Conservation (phyloP, 2,888 invertebrate genomes). For the Subacronicta megacephala region DNA sequence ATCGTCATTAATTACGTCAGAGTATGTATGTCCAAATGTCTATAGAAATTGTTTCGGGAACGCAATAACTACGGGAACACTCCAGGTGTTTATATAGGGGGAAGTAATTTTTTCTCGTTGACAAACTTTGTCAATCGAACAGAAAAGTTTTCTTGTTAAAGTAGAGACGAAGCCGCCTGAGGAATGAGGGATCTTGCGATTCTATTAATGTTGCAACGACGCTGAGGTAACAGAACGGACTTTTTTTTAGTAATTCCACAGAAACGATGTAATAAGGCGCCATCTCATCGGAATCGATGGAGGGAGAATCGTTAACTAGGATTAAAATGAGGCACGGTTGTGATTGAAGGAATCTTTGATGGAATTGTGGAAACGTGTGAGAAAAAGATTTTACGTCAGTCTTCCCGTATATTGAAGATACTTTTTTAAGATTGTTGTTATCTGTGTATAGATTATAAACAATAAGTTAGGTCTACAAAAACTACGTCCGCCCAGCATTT, state of each 20-base stretch:
- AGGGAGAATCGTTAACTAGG: slow-evolving; percentile 13
- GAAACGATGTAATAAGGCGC: slow-evolving; percentile 24
- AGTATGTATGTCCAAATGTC: slow-evolving; percentile 1
- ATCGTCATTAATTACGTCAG: no score
- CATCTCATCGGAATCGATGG: slow-evolving; percentile 35
- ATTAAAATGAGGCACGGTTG: slow-evolving; percentile 26
- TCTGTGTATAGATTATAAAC: no score
- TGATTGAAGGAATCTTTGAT: slow-evolving; percentile 23
- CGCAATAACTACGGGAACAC: slow-evolving; percentile 31
- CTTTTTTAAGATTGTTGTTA: no score
- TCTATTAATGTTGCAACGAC: slow-evolving; percentile 61
- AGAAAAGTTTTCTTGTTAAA: slow-evolving; percentile 75
- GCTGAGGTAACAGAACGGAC: slow-evolving; percentile 21
- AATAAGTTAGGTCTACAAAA: no score
- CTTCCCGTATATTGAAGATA: no score
- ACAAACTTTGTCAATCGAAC: slow-evolving; percentile 72
- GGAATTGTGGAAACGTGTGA: slow-evolving; percentile 8
- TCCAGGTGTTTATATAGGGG: slow-evolving; percentile 51
- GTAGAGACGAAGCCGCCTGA: slow-evolving; percentile 50
- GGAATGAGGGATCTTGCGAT: slow-evolving; percentile 54
- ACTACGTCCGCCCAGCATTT: no score
- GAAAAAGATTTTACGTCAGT: neutral
- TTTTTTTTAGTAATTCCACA: slow-evolving; percentile 29
- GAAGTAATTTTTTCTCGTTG: slow-evolving; percentile 63
- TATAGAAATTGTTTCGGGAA: slow-evolving; percentile 33